A percentile compares a stretch with the other conserved stretches of the same genome.
Conservation (phyloP, 2,113 vertebrate species). For the Fukomys damarensis region DNA sequence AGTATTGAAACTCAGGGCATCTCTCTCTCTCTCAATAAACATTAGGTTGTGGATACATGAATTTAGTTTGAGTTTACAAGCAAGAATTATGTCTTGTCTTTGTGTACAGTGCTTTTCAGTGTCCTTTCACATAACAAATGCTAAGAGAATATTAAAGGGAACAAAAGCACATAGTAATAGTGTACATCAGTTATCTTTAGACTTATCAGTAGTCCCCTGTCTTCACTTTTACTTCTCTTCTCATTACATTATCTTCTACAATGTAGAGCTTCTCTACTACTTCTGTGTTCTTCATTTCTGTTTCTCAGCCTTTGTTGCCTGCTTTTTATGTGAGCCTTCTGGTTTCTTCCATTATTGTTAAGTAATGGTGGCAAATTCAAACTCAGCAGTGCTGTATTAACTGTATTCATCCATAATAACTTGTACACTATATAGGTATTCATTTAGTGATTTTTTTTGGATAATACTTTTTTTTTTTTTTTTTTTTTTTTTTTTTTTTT, state of each 20-base stretch:
- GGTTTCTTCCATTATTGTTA: not conserved
- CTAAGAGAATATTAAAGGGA: conserved; percentile 14
- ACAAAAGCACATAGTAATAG: not conserved
- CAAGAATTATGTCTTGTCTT: conserved; percentile 12
- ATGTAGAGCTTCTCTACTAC: not conserved
- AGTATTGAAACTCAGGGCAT: not conserved
- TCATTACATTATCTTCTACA: not conserved
- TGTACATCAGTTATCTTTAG: not conserved
- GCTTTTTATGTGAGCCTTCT: not conserved
- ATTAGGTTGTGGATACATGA: not conserved
- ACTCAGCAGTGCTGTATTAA: not conserved
- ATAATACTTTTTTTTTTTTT: conserved; percentile 42
- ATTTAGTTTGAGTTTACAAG: conserved; percentile 14
- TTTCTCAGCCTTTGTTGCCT: not conserved
- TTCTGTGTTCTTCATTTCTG: not conserved
- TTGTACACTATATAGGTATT: not conserved
- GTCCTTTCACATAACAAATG: not conserved
- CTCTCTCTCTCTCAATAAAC: not conserved
- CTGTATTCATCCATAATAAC: not conserved
- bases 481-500: no score
- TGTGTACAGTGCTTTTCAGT: not conserved
- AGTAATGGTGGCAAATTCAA: conserved; percentile 5
- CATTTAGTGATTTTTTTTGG: conserved; percentile 16
- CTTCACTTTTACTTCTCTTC: conserved; percentile 1
- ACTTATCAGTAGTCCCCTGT: conserved; percentile 2